A percentile compares a stretch with the other conserved stretches of the same genome.
These are phyloP conservation scores for Sicus ferrugineus DNA, from an alignment of 2,888 invertebrate species.

Conservation along the genomic window DNA sequence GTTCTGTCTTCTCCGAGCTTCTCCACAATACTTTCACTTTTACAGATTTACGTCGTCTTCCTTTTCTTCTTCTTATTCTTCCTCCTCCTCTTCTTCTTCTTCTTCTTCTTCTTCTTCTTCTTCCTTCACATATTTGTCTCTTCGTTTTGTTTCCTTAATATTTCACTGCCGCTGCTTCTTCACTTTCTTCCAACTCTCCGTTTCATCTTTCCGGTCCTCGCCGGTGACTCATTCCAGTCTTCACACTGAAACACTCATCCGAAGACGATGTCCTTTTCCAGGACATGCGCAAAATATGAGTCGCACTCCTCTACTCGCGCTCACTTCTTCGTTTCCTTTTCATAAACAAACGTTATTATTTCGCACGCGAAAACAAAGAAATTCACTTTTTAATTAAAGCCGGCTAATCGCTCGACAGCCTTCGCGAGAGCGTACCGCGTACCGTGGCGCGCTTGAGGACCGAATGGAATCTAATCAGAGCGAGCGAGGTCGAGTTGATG, in stretches of 20 bases:
- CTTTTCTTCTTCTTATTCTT: not conserved
- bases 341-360: not conserved
- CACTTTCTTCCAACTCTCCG: conserved; percentile 8
- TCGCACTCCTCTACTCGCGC: not conserved
- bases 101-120: not conserved
- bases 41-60: not conserved
- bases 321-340: not conserved
- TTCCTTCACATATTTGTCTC: not conserved
- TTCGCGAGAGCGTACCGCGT: conserved; percentile 39
- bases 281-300: conserved; percentile 30
- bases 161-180: not conserved
- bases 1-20: too few relatives aligned
- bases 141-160: not conserved
- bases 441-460: conserved; percentile 49
- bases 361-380: conserved; percentile 10
- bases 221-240: conserved; percentile 18
- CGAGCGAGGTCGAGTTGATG: conserved; percentile 38
- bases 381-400: not conserved
- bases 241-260: conserved; percentile 28
- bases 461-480: conserved; percentile 61
- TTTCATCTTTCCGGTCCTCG: not conserved
- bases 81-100: not conserved
- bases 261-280: conserved; percentile 12
- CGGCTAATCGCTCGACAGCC: not conserved
- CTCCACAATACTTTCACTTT: not conserved